phyloP scores from a whole-genome alignment of 2,797 vertebrate species.

The Eulemur albifrons region DNA sequence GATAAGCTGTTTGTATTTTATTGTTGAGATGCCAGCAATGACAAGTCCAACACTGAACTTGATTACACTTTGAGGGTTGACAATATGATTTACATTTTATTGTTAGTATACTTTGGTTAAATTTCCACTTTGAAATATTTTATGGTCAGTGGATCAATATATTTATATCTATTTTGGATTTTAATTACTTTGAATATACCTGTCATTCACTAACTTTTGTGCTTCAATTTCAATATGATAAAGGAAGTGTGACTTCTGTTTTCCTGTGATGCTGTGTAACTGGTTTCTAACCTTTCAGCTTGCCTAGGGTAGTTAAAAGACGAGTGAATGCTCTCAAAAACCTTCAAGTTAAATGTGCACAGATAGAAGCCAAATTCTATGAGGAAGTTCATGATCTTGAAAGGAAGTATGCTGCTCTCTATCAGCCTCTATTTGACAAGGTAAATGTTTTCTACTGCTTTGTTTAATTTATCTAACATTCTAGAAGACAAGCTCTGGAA shows the following conservation, averaged over 20 bases:
- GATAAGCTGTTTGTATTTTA: background rate
- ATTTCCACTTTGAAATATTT: constrained; percentile 10
- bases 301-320: constrained; percentile 98
- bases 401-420: constrained; percentile 97
- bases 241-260: background rate
- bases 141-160: background rate
- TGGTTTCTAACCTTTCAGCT: constrained; percentile 85
- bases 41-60: background rate
- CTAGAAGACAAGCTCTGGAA: background rate
- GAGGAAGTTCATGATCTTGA: constrained; percentile 99
- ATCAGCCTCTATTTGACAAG: constrained; percentile 98
- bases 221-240: constrained; percentile 21
- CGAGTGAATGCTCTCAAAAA: constrained; percentile 99
- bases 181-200: background rate
- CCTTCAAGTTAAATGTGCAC: constrained; percentile 98
- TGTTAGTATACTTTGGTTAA: background rate
- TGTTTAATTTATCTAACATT: constrained; percentile 17
- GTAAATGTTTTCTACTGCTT: constrained; percentile 83
- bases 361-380: constrained; percentile 99
- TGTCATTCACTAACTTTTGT: background rate
- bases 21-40: background rate
- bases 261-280: constrained; percentile 30
- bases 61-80: background rate
- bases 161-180: constrained; percentile 13
- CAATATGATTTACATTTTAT: background rate